A percentile compares a stretch with the other conserved stretches of the same genome.
Conservation (phyloP, 2,113 vertebrate species). For the Epinephelus lanceolatus region DNA sequence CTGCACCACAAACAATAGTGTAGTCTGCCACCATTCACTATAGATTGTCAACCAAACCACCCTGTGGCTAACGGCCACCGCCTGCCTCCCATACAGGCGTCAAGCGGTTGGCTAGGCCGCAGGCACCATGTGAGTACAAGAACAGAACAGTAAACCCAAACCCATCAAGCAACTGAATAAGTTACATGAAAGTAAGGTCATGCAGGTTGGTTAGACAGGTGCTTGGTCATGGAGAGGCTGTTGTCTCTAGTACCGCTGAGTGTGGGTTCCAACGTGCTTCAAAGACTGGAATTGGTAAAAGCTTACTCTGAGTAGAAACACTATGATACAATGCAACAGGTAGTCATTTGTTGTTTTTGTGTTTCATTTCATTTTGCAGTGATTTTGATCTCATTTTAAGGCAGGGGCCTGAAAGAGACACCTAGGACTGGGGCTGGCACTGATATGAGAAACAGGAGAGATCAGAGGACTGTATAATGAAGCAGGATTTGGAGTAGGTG, state of each 20-base stretch:
- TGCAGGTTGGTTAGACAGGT: conserved; percentile 16
- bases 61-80: conserved; percentile 59
- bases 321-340: not conserved
- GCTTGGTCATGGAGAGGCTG: not conserved
- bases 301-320: not conserved
- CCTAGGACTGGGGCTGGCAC: not conserved
- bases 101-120: conserved; percentile 66
- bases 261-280: not conserved
- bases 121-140: conserved; percentile 62
- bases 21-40: conserved; percentile 76
- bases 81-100: conserved; percentile 68
- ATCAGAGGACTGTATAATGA: too few relatives aligned
- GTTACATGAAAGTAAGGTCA: conserved; percentile 20
- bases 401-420: conserved; percentile 60
- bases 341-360: conserved; percentile 51
- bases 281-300: not conserved
- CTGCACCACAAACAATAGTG: conserved; percentile 75
- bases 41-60: conserved; percentile 63
- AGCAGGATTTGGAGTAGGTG: too few relatives aligned
- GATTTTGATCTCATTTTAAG: conserved; percentile 88
- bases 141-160: conserved; percentile 56
- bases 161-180: conserved; percentile 36
- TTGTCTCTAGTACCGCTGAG: conserved; percentile 12
- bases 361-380: conserved; percentile 75
- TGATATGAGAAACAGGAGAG: not conserved